Conservation (phyloP, 2,797 vertebrate genomes). For the Periophthalmus magnuspinnatus region DNA sequence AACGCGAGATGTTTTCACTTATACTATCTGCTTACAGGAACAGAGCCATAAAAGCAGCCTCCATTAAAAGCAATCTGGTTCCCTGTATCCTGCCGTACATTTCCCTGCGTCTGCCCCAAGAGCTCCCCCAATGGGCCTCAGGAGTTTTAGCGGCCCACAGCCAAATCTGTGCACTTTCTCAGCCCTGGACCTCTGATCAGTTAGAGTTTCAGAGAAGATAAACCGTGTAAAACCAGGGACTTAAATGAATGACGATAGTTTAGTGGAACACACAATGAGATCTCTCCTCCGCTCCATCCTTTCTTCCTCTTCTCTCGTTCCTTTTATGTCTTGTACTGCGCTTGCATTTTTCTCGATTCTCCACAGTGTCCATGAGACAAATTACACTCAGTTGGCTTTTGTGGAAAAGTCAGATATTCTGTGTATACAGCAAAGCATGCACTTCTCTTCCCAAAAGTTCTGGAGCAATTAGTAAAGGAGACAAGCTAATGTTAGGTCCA, state of each 20-base stretch:
- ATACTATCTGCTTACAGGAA: slow-evolving; percentile 59
- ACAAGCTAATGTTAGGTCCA: slow-evolving; percentile 37
- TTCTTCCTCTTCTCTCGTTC: slow-evolving; percentile 12
- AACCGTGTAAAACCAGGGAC: neutral
- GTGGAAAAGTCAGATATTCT: slow-evolving; percentile 49
- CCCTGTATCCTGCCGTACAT: slow-evolving; percentile 31
- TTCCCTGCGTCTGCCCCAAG: slow-evolving; percentile 40
- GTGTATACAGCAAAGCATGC: slow-evolving; percentile 51
- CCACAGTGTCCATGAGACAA: slow-evolving; percentile 53
- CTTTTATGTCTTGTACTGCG: slow-evolving; percentile 21
- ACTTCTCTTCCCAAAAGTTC: slow-evolving; percentile 54
- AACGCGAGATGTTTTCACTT: slow-evolving; percentile 58
- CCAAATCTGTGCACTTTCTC: slow-evolving; percentile 33
- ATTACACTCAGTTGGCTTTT: slow-evolving; percentile 43
- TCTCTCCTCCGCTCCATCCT: neutral
- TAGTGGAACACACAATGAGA: slow-evolving; percentile 9
- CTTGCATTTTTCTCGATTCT: slow-evolving; percentile 56
- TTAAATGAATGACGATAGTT: slow-evolving; percentile 12
- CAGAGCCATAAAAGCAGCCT: slow-evolving; percentile 58
- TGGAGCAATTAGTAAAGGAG: slow-evolving; percentile 46
- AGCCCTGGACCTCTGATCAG: slow-evolving; percentile 17
- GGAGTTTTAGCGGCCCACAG: slow-evolving; percentile 39
- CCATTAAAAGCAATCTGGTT: slow-evolving; percentile 60
- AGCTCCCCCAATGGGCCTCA: slow-evolving; percentile 30
- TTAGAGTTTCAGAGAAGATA: slow-evolving; percentile 16